Evolutionary conservation across 2,797 vertebrate genomes (phyloP).

Genomic region (Tokudaia tokunoshimensis): DNA sequence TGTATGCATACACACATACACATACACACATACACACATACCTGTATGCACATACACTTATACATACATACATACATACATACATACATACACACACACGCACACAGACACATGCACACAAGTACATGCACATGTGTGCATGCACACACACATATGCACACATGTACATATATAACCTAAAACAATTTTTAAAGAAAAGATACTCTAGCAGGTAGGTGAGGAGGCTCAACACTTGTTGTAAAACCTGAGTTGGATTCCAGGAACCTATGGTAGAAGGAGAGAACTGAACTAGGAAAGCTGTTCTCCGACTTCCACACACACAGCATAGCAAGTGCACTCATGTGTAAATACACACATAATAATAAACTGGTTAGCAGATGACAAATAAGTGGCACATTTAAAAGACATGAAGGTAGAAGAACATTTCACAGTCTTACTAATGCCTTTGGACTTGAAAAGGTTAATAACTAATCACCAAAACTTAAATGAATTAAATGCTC

Average conservation of each 20-base stretch:
- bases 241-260: neutral
- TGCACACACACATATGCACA: neutral
- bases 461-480: conserved; percentile 3
- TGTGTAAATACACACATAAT: neutral
- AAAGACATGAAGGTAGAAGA: neutral
- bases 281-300: neutral
- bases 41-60: fast-evolving
- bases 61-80: fast-evolving
- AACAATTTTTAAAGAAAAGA: conserved; percentile 4
- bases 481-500: conserved; percentile 3
- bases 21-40: neutral
- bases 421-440: neutral
- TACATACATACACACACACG: neutral
- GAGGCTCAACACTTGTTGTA: neutral
- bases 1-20: fast-evolving
- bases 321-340: neutral
- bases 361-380: neutral
- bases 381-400: neutral
- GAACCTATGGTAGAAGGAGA: neutral
- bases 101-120: fast-evolving
- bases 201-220: neutral
- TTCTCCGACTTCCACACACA: neutral
- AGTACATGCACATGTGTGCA: fast-evolving
- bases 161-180: neutral
- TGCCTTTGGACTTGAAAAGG: neutral